phyloP scores from a whole-genome alignment of 2,888 invertebrate genomes.

The Zhengitettix transpicula region DNA sequence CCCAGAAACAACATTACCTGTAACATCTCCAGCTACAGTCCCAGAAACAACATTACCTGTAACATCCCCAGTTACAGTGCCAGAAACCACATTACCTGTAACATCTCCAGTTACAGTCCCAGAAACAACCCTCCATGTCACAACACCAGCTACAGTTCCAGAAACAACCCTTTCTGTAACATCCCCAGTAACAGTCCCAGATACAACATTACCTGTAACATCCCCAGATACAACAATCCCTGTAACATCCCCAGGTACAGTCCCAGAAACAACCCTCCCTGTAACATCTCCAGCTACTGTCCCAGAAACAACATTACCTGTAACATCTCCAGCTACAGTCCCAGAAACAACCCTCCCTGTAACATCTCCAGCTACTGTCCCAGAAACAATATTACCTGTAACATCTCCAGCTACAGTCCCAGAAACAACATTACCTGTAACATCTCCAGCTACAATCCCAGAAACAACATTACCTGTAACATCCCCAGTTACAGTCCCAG shows the following conservation, averaged over 20 bases:
- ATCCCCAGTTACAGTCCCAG: background rate
- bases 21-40: background rate
- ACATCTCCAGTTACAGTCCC: background rate
- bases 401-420: slow-evolving; percentile 14
- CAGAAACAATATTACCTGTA: slow-evolving; percentile 6
- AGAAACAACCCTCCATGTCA: slow-evolving; percentile 2
- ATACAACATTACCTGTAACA: slow-evolving; percentile 11
- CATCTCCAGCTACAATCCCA: slow-evolving; percentile 1
- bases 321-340: no score
- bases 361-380: background rate
- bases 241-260: slow-evolving; percentile 7
- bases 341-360: no score
- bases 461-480: background rate
- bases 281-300: no score
- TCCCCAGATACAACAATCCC: slow-evolving; percentile 8
- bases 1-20: background rate
- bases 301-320: slow-evolving; percentile 3
- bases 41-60: background rate
- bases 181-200: background rate
- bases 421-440: slow-evolving; percentile 11
- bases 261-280: background rate
- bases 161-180: no score
- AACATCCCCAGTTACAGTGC: slow-evolving; percentile 8
- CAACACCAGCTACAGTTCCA: no score
- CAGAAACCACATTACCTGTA: background rate